Percentiles rank a stretch among this genome's conserved stretches.
Evolutionary conservation across 1,140 invertebrate genomes (phyloP).

Genomic region (Drosophila nikananu): DNA sequence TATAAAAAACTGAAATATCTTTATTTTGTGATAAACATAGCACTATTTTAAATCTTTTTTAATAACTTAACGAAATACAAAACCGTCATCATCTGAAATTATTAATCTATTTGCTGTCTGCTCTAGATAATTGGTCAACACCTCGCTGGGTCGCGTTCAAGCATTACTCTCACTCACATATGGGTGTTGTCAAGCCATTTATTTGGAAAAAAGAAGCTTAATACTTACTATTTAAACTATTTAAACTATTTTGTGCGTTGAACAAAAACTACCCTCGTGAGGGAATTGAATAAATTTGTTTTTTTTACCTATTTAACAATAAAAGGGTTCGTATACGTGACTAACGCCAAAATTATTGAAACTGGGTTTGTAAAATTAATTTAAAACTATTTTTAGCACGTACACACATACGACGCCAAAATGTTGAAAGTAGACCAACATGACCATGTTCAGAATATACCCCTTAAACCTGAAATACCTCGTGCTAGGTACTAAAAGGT

Average conservation of each 20-base stretch:
- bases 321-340: neutral
- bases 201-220: slow-evolving; percentile 6
- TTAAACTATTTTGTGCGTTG: neutral
- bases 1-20: neutral
- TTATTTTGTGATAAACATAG: neutral
- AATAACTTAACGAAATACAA: neutral
- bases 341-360: neutral
- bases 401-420: too few species aligned
- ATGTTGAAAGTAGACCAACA: neutral
- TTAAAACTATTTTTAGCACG: neutral
- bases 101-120: slow-evolving; percentile 10
- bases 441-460: neutral
- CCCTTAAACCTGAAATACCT: neutral
- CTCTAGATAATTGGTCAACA: slow-evolving; percentile 25
- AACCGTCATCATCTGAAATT: neutral
- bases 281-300: too few species aligned
- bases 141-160: slow-evolving; percentile 14
- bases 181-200: slow-evolving; percentile 37
- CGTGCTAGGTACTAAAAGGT: slow-evolving; percentile 10
- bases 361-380: neutral
- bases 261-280: slow-evolving; percentile 3
- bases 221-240: too few species aligned
- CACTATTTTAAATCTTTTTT: neutral
- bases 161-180: slow-evolving; percentile 34
- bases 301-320: neutral